Conservation (phyloP, 2,797 vertebrate genomes). For the Aldrovandia affinis region DNA sequence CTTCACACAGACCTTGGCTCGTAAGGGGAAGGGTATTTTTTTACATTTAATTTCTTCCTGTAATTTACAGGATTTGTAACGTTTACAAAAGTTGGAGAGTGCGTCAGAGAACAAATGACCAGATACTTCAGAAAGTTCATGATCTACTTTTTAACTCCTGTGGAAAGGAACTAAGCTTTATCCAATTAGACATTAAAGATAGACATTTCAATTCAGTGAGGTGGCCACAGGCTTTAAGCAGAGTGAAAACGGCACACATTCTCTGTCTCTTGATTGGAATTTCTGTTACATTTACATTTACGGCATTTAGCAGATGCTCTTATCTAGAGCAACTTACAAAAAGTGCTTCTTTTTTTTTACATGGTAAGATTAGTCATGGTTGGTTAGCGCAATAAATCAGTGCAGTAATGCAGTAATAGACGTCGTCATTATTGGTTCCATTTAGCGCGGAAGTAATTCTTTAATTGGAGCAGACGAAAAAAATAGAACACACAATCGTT, state of each 20-base stretch:
- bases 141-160: neutral
- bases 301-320: too few relatives aligned
- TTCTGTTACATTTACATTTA: too few relatives aligned
- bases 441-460: neutral
- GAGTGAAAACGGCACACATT: neutral
- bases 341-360: too few relatives aligned
- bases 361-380: too few relatives aligned
- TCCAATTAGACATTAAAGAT: neutral
- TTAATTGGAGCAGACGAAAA: neutral
- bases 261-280: neutral
- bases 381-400: too few relatives aligned
- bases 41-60: neutral
- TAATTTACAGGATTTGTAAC: neutral
- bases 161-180: neutral
- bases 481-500: too few relatives aligned
- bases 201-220: neutral
- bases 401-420: too few relatives aligned
- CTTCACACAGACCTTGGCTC: neutral
- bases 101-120: neutral
- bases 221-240: neutral
- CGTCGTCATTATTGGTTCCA: neutral
- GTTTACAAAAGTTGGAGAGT: slow-evolving; percentile 38
- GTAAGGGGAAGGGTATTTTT: neutral
- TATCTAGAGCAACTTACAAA: too few relatives aligned
- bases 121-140: neutral